phyloP scores from a whole-genome alignment of 1,140 invertebrate species.

The Ericerus pela region DNA sequence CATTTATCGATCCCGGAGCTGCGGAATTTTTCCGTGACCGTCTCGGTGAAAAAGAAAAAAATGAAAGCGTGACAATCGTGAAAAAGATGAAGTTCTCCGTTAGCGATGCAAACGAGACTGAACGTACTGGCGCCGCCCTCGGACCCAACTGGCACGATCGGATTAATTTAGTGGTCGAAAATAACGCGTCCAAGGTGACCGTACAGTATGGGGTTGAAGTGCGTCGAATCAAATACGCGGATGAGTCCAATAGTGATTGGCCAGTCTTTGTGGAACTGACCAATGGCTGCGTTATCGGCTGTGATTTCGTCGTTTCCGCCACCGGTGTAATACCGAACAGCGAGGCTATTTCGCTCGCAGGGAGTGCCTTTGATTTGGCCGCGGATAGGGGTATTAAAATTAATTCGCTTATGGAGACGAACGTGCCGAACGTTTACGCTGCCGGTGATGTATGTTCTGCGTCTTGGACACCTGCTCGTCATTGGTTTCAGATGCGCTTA shows the following conservation, averaged over 20 bases:
- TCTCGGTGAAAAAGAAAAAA: slow-evolving; percentile 25
- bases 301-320: slow-evolving; percentile 89
- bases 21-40: slow-evolving; percentile 71
- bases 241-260: slow-evolving; percentile 38
- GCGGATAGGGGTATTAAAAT: slow-evolving; percentile 65
- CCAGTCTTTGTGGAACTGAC: slow-evolving; percentile 56
- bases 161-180: slow-evolving; percentile 38
- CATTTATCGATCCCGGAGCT: slow-evolving; percentile 91
- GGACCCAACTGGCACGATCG: slow-evolving; percentile 87
- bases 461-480: slow-evolving; percentile 54
- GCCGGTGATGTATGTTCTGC: slow-evolving; percentile 85
- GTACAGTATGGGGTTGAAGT: slow-evolving; percentile 61
- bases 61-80: slow-evolving; percentile 27
- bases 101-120: slow-evolving; percentile 33
- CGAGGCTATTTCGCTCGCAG: slow-evolving; percentile 37
- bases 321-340: slow-evolving; percentile 74
- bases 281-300: slow-evolving; percentile 58
- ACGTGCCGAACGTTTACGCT: slow-evolving; percentile 64
- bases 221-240: slow-evolving; percentile 26
- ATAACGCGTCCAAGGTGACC: slow-evolving; percentile 30
- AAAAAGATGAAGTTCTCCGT: slow-evolving; percentile 52
- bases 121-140: slow-evolving; percentile 60
- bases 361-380: slow-evolving; percentile 37
- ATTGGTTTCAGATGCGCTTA: slow-evolving; percentile 94
- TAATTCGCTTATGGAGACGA: slow-evolving; percentile 73